Evolutionary conservation across 2,113 vertebrate species (phyloP), one percentile per base, ranked within the genome.

Genomic region (Crotalus horridus): DNA sequence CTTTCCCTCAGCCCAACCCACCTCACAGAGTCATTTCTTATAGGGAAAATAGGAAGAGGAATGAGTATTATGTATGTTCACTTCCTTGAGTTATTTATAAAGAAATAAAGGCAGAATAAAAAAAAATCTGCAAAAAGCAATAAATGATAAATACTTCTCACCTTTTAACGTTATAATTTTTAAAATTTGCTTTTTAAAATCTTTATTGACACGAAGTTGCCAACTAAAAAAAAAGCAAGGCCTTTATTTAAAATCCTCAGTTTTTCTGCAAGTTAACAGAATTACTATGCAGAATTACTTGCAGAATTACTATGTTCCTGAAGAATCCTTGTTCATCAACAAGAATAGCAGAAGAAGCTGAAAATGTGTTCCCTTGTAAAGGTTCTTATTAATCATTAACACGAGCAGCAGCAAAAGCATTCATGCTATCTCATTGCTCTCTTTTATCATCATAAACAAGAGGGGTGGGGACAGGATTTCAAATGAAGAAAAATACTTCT

Each of bases 181-280:
- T 69, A 46, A 46, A 85, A 11, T 6, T 69, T 2, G 21, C 29
- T n/a, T 33, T 69, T n/a, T 33, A 69, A 85, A 46, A 85, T 51
- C 11, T 87, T 23, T 53, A 29, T 87, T 17, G 26, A 86, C 10
- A 86, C 12, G 10, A 87, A 29, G 2, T 53, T 26, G 24, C 23
- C 85, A 87, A 11, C 51, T 53, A 1, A 15, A 26, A 43, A 23
- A 26, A 23, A 86, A 95, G 90, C 8, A 9, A 0, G 0, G 12
- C 89, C 3, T 24, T 91, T 93, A 92, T 95, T 94, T 24, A 95
- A 96, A 48, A 94, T 86, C 23, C 86, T n/a, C 81, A 43, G 93
- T 26, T 2, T 93, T 85, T 88, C 93, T 53, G 51, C 56, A 92
- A 1, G 11, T 23, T 92, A 86, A 89, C 20, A 55, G 7, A 46